phyloP scores from a whole-genome alignment of 2,888 invertebrate species.

The Spialia ferax region DNA sequence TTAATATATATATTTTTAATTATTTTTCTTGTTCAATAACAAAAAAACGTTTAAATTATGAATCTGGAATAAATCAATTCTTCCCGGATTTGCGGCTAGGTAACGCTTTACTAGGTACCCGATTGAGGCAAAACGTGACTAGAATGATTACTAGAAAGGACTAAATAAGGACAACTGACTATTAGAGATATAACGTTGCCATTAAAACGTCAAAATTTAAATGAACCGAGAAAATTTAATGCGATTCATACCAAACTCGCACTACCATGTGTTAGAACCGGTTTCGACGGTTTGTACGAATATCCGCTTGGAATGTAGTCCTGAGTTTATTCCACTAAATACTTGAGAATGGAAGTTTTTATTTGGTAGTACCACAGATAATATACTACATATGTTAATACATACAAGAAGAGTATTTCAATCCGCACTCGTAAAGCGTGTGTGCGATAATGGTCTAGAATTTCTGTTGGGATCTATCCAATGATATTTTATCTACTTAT shows the following conservation, averaged over 20 bases:
- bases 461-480: no score
- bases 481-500: no score
- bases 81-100: not conserved
- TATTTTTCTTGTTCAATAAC: not conserved
- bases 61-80: not conserved
- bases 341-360: not conserved
- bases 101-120: not conserved
- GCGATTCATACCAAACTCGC: slow-evolving; percentile 21
- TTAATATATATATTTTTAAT: not conserved
- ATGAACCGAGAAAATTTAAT: slow-evolving; percentile 21
- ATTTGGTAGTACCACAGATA: no score
- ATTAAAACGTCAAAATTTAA: slow-evolving; percentile 30
- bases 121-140: slow-evolving; percentile 18
- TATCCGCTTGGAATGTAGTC: slow-evolving; percentile 14
- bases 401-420: no score
- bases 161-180: slow-evolving; percentile 21
- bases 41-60: not conserved
- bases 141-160: slow-evolving; percentile 11
- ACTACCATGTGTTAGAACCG: slow-evolving; percentile 21
- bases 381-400: no score
- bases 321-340: slow-evolving; percentile 18
- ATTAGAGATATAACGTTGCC: slow-evolving; percentile 13
- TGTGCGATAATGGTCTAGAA: no score
- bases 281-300: slow-evolving; percentile 19
- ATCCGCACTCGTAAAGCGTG: no score